Percentiles rank a stretch among this genome's conserved stretches.
Evolutionary conservation across 2,888 invertebrate genomes (phyloP).

Genomic region (Congeria kusceri): DNA sequence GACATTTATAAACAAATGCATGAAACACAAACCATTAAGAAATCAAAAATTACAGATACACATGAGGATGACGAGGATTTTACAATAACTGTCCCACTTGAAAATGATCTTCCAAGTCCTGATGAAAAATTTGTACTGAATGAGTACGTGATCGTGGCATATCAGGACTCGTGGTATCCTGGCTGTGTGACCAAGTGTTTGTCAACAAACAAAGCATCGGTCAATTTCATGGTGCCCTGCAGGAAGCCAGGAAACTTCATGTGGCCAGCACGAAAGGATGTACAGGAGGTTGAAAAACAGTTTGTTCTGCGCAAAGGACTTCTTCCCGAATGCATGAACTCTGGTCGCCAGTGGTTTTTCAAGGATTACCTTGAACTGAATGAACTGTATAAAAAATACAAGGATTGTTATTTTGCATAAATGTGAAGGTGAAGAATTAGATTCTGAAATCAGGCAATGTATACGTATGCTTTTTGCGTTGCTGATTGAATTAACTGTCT

Average conservation of each 20-base stretch:
- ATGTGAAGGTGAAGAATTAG: no score
- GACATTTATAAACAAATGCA: neutral
- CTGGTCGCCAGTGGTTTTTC: no score
- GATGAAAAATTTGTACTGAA: neutral
- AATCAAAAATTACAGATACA: neutral
- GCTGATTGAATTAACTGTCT: no score
- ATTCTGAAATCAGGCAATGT: no score
- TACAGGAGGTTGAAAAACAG: constrained; percentile 26
- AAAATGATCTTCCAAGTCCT: neutral
- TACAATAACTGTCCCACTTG: neutral
- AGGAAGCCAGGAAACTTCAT: constrained; percentile 9
- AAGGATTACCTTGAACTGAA: constrained; percentile 11
- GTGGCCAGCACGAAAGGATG: constrained; percentile 31
- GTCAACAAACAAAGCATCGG: neutral
- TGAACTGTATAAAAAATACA: constrained; percentile 1
- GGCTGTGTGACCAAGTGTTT: constrained; percentile 7
- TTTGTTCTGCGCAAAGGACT: constrained; percentile 24
- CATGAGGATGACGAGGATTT: neutral
- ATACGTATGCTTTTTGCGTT: no score
- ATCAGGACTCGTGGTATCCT: constrained; percentile 39
- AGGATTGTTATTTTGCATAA: neutral
- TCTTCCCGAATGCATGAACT: no score
- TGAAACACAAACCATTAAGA: neutral
- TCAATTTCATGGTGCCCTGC: constrained; percentile 15
- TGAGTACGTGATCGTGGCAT: constrained; percentile 32